phyloP scores from a whole-genome alignment of 2,888 invertebrate genomes.

The Teleogryllus oceanicus region DNA sequence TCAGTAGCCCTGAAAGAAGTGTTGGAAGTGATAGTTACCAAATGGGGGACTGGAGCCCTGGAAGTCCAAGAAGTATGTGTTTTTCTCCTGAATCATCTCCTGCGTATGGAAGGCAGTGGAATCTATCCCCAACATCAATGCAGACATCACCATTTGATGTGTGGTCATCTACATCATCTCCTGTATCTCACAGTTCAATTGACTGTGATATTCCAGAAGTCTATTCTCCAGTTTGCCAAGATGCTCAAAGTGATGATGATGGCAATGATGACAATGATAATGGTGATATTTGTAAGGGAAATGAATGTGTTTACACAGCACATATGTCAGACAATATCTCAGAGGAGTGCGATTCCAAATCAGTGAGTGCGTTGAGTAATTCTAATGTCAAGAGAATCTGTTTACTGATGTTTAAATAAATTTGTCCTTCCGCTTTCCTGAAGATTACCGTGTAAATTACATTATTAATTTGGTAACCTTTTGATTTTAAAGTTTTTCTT shows the following conservation, averaged over 20 bases:
- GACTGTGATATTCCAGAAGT: slow-evolving; percentile 29
- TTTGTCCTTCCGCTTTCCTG: too few species aligned
- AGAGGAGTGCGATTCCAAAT: too few species aligned
- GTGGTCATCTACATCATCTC: slow-evolving; percentile 27
- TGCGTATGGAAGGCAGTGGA: neutral
- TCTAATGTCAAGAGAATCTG: too few species aligned
- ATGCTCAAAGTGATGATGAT: slow-evolving; percentile 18
- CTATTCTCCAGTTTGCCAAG: slow-evolving; percentile 35
- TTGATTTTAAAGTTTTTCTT: neutral
- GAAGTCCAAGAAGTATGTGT: slow-evolving; percentile 52
- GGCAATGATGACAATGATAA: slow-evolving; percentile 29
- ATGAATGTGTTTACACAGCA: neutral
- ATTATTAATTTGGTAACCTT: too few species aligned
- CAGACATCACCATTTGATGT: slow-evolving; percentile 23
- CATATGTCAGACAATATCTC: too few species aligned
- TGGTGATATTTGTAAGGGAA: neutral
- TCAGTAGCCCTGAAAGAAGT: neutral
- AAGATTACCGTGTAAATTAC: too few species aligned
- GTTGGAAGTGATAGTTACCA: slow-evolving; percentile 9
- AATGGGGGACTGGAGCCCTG: slow-evolving; percentile 55
- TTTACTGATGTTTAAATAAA: too few species aligned
- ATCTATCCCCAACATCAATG: neutral
- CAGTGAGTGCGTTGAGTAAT: too few species aligned
- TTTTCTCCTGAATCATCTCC: slow-evolving; percentile 45
- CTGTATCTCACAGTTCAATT: slow-evolving; percentile 18